phyloP scores from a whole-genome alignment of 2,113 vertebrate genomes.

The Protobothrops flavoviridis region DNA sequence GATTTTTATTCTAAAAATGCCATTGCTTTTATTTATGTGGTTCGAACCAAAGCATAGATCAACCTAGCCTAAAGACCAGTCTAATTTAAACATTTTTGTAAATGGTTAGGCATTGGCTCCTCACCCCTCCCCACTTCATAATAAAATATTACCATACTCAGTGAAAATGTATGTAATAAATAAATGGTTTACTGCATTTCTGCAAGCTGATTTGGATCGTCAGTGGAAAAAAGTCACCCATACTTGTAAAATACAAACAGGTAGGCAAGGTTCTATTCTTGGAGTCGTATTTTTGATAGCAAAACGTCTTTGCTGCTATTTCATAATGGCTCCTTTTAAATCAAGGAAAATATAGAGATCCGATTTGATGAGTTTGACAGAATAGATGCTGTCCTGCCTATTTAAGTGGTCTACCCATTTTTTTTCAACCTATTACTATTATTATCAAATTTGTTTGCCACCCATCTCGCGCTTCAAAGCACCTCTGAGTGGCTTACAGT shows the following conservation, averaged over 20 bases:
- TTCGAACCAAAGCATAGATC: not conserved
- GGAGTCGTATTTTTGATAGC: not conserved
- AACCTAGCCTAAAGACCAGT: not conserved
- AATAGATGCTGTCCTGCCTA: not conserved
- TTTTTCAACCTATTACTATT: not conserved
- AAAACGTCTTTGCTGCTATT: not conserved
- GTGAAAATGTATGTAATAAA: not conserved
- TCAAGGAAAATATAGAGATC: not conserved
- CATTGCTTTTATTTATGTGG: slow-evolving; percentile 3
- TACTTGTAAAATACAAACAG: not conserved
- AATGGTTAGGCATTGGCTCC: not conserved
- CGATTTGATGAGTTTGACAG: not conserved
- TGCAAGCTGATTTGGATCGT: not conserved
- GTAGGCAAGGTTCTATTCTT: not conserved
- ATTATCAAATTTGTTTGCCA: not conserved
- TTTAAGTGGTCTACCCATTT: not conserved
- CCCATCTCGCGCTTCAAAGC: not conserved
- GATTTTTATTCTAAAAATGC: slow-evolving; percentile 7
- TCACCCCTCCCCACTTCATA: not conserved
- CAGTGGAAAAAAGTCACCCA: not conserved
- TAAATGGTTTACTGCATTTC: not conserved
- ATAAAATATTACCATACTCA: not conserved
- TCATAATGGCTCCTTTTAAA: not conserved
- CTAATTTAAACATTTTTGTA: not conserved
- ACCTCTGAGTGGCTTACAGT: not conserved